Conservation (phyloP, 2,113 vertebrate species). For the Zapornia atra region DNA sequence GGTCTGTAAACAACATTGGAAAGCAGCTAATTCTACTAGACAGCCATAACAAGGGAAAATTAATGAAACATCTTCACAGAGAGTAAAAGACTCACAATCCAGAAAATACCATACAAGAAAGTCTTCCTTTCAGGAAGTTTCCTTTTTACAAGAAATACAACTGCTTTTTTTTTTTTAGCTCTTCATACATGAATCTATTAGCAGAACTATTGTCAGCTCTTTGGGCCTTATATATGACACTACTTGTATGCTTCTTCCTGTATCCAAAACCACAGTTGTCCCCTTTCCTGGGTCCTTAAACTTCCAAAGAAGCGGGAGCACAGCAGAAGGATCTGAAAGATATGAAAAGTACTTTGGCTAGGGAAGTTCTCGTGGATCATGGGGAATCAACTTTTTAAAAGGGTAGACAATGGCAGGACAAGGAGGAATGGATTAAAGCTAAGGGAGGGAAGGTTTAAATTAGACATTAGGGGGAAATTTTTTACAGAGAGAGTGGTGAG, state of each 20-base stretch:
- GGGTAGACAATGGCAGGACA: too few species aligned
- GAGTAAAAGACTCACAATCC: neutral
- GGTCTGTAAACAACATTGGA: neutral
- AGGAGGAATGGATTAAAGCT: too few species aligned
- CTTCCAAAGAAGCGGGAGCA: neutral
- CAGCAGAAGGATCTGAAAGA: neutral
- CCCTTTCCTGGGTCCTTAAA: neutral
- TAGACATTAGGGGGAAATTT: too few species aligned
- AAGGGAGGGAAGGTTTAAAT: too few species aligned
- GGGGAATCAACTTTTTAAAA: too few species aligned
- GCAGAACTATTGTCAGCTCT: neutral
- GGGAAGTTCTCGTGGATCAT: neutral
- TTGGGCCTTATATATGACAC: neutral
- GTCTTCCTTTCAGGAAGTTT: neutral
- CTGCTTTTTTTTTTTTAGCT: neutral
- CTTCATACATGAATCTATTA: neutral
- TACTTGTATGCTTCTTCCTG: neutral
- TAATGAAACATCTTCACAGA: neutral
- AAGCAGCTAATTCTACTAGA: slow-evolving; percentile 1
- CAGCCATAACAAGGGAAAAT: neutral
- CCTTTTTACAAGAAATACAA: neutral
- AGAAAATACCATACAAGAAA: neutral
- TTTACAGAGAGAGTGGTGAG: too few species aligned
- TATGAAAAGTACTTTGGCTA: neutral
- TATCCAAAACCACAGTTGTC: neutral